Percentiles rank a stretch among this genome's conserved stretches.
These are phyloP conservation scores for Discoglossus pictus DNA, from an alignment of 2,797 vertebrate species.

Conservation along the genomic window DNA sequence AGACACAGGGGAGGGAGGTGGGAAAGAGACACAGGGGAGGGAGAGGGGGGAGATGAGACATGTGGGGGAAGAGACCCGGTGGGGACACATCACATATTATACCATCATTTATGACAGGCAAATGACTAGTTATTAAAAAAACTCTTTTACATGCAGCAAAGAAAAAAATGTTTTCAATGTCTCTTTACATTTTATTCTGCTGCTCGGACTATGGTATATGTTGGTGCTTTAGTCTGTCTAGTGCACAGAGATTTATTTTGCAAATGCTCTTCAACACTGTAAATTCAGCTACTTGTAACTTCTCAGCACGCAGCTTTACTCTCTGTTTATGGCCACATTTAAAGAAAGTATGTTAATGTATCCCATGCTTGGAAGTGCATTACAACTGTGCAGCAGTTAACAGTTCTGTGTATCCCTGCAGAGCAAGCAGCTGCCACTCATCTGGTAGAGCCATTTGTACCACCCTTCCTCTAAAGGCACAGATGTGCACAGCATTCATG, in stretches of 20 bases:
- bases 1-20: too few species aligned
- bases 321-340: constrained; percentile 27
- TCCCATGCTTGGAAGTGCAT: constrained; percentile 6
- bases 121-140: too few species aligned
- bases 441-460: constrained; percentile 7
- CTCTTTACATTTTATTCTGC: too few species aligned
- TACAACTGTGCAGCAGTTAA: neutral
- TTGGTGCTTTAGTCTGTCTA: neutral
- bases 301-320: neutral
- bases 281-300: neutral
- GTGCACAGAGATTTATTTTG: neutral
- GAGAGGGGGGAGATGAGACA: too few species aligned
- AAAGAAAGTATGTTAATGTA: constrained; percentile 41
- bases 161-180: too few species aligned
- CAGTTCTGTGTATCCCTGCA: constrained; percentile 14
- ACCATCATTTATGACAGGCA: too few species aligned
- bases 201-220: neutral
- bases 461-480: neutral
- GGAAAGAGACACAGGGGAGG: too few species aligned
- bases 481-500: constrained; percentile 30
- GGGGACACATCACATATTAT: too few species aligned
- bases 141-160: too few species aligned
- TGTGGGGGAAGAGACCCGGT: too few species aligned
- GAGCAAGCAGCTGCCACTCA: constrained; percentile 27
- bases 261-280: neutral